These are phyloP conservation scores for Mus spicilegus DNA, from an alignment of 2,113 vertebrate genomes.

Conservation along the genomic window DNA sequence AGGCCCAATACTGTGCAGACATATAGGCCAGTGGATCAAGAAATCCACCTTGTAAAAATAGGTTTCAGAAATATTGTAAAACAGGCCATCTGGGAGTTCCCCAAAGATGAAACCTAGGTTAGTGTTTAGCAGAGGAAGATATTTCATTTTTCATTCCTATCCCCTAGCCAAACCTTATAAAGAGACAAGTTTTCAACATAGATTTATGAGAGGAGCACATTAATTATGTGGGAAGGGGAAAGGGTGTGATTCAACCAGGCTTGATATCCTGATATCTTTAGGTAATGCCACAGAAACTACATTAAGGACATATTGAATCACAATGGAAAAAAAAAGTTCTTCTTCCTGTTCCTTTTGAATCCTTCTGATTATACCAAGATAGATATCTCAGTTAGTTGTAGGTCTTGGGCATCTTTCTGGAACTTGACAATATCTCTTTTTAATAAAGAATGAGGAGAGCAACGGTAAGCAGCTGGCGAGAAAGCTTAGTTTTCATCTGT, in stretches of 20 bases:
- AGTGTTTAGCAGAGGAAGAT: background rate
- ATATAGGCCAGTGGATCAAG: background rate
- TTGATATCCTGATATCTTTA: background rate
- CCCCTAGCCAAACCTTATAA: background rate
- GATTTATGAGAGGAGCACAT: background rate
- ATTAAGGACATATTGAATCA: background rate
- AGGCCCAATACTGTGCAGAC: background rate
- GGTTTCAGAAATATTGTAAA: slow-evolving; percentile 9
- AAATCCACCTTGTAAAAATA: background rate
- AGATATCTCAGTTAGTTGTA: background rate
- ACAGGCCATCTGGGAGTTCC: background rate
- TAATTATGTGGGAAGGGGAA: background rate
- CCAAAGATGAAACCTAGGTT: background rate
- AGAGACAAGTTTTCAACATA: background rate
- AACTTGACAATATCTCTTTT: slow-evolving; percentile 26
- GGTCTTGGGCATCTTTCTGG: slow-evolving; percentile 30
- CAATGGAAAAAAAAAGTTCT: background rate
- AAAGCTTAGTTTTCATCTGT: slow-evolving; percentile 16
- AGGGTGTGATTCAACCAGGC: background rate
- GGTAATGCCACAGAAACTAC: background rate
- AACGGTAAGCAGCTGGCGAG: background rate
- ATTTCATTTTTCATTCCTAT: background rate
- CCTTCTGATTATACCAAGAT: slow-evolving; percentile 25
- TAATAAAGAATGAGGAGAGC: background rate
- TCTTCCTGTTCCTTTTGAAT: background rate